Base-by-base conservation (phyloP, 2,888 invertebrate genomes). In the Temnothorax unifasciatus region DNA sequence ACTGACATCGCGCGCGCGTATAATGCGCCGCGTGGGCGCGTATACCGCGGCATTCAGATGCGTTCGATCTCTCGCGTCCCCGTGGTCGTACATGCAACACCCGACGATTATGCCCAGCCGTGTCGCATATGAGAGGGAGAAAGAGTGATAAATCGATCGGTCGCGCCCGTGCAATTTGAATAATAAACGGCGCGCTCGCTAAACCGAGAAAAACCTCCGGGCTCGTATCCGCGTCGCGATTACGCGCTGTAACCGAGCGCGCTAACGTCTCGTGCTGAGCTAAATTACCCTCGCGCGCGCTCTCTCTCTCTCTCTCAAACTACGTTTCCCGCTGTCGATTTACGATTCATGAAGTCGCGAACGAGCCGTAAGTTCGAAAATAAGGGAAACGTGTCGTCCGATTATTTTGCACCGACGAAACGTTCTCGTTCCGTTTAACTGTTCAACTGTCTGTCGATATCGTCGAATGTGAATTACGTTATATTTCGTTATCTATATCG, bases 11-110 rank as follows among this genome's bases (percentile, higher is more conserved):
- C 44, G 54, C 41, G 54, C 68, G 29, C 18, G 9, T 69, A 79
- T 69, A 71, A 71, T 59, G 47, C 73, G 34, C 34, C 59, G 47
- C 57, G 77, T 47, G 77, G 69, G 71, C 69, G 71, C 77, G 50
- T 38, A n/a, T 41, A 21, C 66, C 38, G 34, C 73, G 50, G 57
- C 73, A 79, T 79, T 79, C 79, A 73, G 73, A 79, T 59, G 73
- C 79, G 73, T 79, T 79, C 79, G 79, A 79, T 79, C 47, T 57
- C 79, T 38, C 73, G 57, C 73, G 57, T 59, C 38, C 21, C 57
- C 66, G 13, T 21, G 34, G 15, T 18, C 25, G 18, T 57, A 59
- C 57, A 59, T 47, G 44, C 73, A 44, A 47, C 47, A 38, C 66
- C 41, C 73, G 54, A 47, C 59, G 79, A 81, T 81, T 61, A 59